Evolutionary conservation across 2,888 invertebrate species (phyloP).

Genomic region (Ennomos quercinarius): DNA sequence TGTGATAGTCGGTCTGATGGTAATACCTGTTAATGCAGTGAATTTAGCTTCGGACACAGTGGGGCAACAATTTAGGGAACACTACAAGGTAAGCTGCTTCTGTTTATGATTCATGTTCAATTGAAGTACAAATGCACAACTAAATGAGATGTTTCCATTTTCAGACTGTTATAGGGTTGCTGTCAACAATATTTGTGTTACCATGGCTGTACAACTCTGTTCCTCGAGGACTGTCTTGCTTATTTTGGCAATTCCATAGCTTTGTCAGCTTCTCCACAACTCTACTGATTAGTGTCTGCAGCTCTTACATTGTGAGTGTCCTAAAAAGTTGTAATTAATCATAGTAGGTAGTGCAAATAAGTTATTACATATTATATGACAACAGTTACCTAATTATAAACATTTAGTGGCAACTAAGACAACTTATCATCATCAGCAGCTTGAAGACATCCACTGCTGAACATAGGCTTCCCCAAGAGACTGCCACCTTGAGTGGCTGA

Average conservation of each 20-base stretch:
- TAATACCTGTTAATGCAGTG: slow-evolving; percentile 91
- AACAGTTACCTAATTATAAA: too few relatives aligned
- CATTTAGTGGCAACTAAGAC: too few relatives aligned
- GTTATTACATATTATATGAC: too few relatives aligned
- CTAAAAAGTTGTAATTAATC: background rate
- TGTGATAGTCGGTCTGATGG: slow-evolving; percentile 83
- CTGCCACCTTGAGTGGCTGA: too few relatives aligned
- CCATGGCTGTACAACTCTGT: slow-evolving; percentile 90
- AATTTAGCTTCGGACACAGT: slow-evolving; percentile 91
- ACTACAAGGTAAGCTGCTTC: slow-evolving; percentile 78
- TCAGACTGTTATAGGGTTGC: slow-evolving; percentile 73
- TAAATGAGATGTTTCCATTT: slow-evolving; percentile 27
- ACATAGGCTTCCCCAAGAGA: too few relatives aligned
- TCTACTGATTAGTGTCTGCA: slow-evolving; percentile 81
- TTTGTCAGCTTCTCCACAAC: slow-evolving; percentile 77
- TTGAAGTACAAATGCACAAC: too few relatives aligned
- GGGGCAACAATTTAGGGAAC: slow-evolving; percentile 88
- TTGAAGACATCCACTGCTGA: too few relatives aligned
- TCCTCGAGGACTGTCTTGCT: slow-evolving; percentile 86
- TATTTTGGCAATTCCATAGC: slow-evolving; percentile 84
- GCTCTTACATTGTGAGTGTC: slow-evolving; percentile 80
- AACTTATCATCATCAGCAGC: too few relatives aligned
- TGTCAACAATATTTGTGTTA: slow-evolving; percentile 76
- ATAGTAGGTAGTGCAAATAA: too few relatives aligned
- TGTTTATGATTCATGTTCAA: background rate